Base-by-base conservation (phyloP, 2,888 invertebrate species). In the Thymelicus sylvestris region DNA sequence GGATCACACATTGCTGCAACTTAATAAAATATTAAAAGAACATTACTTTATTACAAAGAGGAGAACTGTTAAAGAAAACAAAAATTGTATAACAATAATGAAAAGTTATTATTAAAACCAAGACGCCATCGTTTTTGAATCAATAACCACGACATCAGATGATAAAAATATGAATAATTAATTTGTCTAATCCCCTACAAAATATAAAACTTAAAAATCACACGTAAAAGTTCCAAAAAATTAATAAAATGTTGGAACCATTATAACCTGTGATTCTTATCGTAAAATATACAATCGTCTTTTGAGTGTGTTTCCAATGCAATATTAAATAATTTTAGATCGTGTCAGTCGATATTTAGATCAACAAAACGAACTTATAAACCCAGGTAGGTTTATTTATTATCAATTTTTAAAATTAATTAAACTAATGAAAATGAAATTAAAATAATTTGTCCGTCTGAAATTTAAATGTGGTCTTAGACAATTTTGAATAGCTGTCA, bases 81-180 rank as follows among this genome's bases (percentile, higher is more conserved):
- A 44, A 15, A 52, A 52, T 5, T 52, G 50, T 52, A 52, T 52
- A 52, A 52, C 50, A 52, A 19, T 52, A 8, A n/a, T 50, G 48
- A 52, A 7, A 52, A 19, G 19, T 52, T 52, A 7, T 52, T 19
- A 52, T 52, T 19, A 52, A 19, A 52, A 15, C 7, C 6, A 52
- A 52, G 50, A 52, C 8, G n/a, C 10, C 44, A 10, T 44, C 44
- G 10, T 10, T 44, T 44, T 44, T 44, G 44, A 44, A 8, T 44
- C 3, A 44, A 44, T 12, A 44, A 44, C 44, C 44, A 10, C 8
- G 44, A 44, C 44, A 44, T 44, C 44, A 44, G 44, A 12, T 44
- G 44, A 12, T 44, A 44, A 12, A 44, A 10, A 44, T 44, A 44
- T 12, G 10, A 44, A 44, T 44, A 4, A 44, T 44, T 31, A 31